phyloP scores from a whole-genome alignment of 37 sponge, comb jelly and placozoan species.

The Spongilla lacustris region DNA sequence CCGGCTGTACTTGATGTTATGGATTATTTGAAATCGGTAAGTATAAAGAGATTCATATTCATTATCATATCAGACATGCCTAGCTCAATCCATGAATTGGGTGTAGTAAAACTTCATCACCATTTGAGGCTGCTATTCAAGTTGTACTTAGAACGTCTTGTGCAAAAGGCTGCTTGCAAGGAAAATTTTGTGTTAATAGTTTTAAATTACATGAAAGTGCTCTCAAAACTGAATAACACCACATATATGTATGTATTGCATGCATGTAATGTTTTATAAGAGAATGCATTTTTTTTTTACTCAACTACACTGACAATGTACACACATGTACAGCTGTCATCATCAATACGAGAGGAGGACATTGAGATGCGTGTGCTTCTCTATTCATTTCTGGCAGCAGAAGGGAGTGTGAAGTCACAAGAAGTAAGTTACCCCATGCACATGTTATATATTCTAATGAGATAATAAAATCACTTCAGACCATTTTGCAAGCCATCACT shows the following conservation, averaged over 20 bases:
- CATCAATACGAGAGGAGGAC: not conserved
- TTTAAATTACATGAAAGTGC: no score
- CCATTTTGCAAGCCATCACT: not conserved
- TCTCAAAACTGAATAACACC: no score
- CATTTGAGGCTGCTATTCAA: no score
- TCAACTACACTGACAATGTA: not conserved
- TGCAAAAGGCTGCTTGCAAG: no score
- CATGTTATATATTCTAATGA: not conserved
- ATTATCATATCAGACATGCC: no score
- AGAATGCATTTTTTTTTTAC: no score
- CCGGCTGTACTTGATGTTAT: constrained; percentile 30
- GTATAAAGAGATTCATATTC: not conserved
- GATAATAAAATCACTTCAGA: not conserved
- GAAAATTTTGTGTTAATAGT: no score
- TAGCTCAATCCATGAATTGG: no score
- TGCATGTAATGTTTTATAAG: no score
- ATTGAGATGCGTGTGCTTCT: constrained; percentile 31
- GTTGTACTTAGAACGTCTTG: no score
- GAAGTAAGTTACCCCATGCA: not conserved
- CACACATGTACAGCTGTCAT: not conserved
- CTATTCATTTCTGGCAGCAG: constrained; percentile 41
- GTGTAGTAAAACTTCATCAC: no score
- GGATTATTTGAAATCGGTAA: constrained; percentile 9
- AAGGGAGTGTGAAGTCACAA: constrained; percentile 32
- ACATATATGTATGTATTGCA: no score